phyloP scores from a whole-genome alignment of 2,797 vertebrate species.

The Thunnus albacares region DNA sequence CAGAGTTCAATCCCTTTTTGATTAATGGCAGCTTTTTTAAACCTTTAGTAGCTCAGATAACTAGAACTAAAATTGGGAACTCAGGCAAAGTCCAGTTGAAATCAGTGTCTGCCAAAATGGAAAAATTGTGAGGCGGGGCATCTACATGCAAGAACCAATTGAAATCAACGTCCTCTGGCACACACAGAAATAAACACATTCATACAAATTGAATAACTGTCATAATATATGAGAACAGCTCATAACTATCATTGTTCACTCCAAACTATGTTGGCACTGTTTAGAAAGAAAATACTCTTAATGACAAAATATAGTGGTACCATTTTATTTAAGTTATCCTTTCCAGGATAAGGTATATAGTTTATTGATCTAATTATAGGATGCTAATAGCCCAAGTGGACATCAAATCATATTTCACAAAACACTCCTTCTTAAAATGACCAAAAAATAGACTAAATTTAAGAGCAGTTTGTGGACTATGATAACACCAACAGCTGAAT shows the following conservation, averaged over 20 bases:
- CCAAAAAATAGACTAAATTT: neutral
- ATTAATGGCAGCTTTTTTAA: slow-evolving; percentile 68
- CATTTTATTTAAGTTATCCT: neutral
- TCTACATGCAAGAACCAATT: neutral
- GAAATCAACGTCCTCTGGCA: neutral
- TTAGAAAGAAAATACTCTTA: neutral
- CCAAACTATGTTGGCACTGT: neutral
- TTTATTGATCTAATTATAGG: neutral
- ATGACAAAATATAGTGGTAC: neutral
- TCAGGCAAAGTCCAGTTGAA: neutral
- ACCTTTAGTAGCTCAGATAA: slow-evolving; percentile 50
- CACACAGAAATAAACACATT: neutral
- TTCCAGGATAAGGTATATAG: neutral
- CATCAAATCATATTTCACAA: neutral
- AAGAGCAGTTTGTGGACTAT: neutral
- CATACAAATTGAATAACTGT: neutral
- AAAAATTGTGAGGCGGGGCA: neutral
- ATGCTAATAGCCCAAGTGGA: neutral
- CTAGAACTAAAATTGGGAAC: slow-evolving; percentile 25
- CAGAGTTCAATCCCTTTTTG: slow-evolving; percentile 76
- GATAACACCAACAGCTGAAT: neutral
- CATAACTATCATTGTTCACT: neutral
- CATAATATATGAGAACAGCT: neutral
- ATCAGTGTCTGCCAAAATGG: neutral
- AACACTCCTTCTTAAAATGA: slow-evolving; percentile 2